These are phyloP conservation scores for Macrotus californicus DNA, from an alignment of 2,113 vertebrate genomes.

Conservation along the genomic window DNA sequence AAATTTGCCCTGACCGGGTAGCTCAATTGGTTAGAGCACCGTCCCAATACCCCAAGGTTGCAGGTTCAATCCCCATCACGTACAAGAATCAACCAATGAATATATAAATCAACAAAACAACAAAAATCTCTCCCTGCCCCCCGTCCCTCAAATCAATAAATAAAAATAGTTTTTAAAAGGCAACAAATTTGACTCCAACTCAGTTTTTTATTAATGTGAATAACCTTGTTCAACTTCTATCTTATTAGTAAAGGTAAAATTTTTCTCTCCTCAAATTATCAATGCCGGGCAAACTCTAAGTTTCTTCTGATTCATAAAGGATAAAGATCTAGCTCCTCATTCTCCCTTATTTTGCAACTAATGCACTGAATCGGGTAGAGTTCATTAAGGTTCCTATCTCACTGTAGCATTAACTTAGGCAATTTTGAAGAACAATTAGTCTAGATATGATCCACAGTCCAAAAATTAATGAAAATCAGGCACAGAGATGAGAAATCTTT, in stretches of 20 bases:
- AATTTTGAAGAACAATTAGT: conserved; percentile 13
- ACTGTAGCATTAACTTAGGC: not conserved
- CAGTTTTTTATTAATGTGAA: not conserved
- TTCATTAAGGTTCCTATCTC: not conserved
- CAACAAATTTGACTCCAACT: conserved; percentile 11
- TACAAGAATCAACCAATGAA: too few species aligned
- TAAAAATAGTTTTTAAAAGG: not conserved
- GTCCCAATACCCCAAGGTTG: too few species aligned
- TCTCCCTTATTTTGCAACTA: not conserved
- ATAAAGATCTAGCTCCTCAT: not conserved
- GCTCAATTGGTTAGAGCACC: too few species aligned
- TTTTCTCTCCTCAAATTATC: conserved; percentile 1
- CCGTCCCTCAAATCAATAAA: too few species aligned
- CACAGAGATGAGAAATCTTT: not conserved
- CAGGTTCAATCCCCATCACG: too few species aligned
- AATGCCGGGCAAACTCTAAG: not conserved
- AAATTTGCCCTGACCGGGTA: too few species aligned
- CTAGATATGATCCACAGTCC: not conserved
- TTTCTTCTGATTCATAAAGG: not conserved
- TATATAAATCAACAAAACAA: too few species aligned
- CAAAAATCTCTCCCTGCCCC: too few species aligned
- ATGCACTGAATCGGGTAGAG: not conserved
- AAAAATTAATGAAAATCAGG: conserved; percentile 41
- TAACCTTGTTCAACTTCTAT: not conserved
- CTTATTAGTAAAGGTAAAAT: not conserved